phyloP scores from a whole-genome alignment of 2,113 vertebrate genomes.

The Girardinichthys multiradiatus region DNA sequence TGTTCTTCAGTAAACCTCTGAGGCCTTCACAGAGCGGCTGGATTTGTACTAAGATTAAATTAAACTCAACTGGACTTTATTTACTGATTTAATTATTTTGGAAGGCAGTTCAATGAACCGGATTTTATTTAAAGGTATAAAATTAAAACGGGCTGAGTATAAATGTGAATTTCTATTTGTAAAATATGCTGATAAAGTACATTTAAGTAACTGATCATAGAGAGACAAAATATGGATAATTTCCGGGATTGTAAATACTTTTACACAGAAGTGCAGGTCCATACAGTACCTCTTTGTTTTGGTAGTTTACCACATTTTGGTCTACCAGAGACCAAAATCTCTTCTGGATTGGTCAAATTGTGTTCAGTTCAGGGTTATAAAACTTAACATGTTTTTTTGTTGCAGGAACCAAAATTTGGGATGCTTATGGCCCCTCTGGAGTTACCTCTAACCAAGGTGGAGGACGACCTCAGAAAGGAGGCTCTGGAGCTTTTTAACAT shows the following conservation, averaged over 20 bases:
- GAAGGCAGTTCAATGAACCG: too few species aligned
- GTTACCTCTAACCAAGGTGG: constrained; percentile 83
- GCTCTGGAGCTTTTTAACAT: constrained; percentile 89
- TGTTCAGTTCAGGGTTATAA: not conserved
- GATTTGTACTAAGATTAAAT: too few species aligned
- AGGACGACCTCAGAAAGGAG: constrained; percentile 83
- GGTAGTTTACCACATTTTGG: too few species aligned
- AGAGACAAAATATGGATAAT: too few species aligned
- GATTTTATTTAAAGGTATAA: not conserved
- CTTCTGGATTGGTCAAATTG: not conserved
- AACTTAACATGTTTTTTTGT: not conserved
- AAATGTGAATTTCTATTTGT: not conserved
- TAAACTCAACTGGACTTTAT: too few species aligned
- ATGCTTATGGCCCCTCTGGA: constrained; percentile 87
- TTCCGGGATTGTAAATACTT: too few species aligned
- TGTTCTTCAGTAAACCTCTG: too few species aligned
- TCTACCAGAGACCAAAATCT: not conserved
- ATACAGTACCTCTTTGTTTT: too few species aligned
- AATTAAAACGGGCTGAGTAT: not conserved
- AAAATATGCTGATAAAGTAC: not conserved
- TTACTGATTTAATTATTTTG: too few species aligned
- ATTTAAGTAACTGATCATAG: not conserved
- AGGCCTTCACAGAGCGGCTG: too few species aligned
- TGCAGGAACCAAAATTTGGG: constrained; percentile 90
- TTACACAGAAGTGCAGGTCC: too few species aligned